These are phyloP conservation scores for Arctia plantaginis DNA, from an alignment of 2,888 invertebrate species.

Conservation along the genomic window DNA sequence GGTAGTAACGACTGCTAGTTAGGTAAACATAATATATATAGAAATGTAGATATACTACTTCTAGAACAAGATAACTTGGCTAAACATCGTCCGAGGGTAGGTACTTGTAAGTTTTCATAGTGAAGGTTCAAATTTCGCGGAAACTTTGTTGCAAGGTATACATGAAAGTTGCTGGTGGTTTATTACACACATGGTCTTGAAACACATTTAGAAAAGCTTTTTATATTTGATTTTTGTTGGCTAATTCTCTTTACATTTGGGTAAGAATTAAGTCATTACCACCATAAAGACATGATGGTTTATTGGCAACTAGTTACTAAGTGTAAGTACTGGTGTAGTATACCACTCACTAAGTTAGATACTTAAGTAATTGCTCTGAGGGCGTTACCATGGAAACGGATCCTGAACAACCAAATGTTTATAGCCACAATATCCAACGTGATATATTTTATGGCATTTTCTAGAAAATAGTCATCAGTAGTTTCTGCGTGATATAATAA, in stretches of 20 bases:
- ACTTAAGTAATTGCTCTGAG: background rate
- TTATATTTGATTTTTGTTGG: no score
- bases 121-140: slow-evolving; percentile 19
- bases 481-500: background rate
- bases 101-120: slow-evolving; percentile 18
- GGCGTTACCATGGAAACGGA: background rate
- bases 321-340: background rate
- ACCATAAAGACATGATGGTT: background rate
- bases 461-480: background rate
- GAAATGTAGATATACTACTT: slow-evolving; percentile 1
- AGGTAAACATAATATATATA: slow-evolving; percentile 42
- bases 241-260: no score
- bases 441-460: background rate
- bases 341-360: background rate
- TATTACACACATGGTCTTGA: background rate
- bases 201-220: no score
- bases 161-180: slow-evolving; percentile 10
- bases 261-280: background rate
- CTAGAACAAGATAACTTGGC: slow-evolving; percentile 40
- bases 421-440: background rate
- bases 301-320: background rate
- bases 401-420: background rate
- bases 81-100: slow-evolving; percentile 29
- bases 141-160: slow-evolving; percentile 22
- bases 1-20: slow-evolving; percentile 35